Evolutionary conservation across 2,888 invertebrate species (phyloP).

Genomic region (Macrophya annulata): DNA sequence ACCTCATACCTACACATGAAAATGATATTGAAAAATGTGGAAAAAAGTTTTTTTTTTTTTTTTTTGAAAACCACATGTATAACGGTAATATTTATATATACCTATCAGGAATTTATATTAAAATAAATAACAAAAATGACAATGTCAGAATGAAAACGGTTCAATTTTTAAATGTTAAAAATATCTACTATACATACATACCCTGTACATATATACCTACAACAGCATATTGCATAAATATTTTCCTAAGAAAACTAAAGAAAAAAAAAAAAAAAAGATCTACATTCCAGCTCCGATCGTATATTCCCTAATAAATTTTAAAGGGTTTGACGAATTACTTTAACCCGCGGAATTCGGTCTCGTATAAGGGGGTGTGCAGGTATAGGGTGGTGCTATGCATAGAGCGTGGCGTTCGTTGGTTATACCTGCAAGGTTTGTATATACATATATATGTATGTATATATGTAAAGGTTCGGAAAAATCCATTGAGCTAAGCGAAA

Average conservation of each 20-base stretch:
- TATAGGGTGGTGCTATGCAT: too few relatives aligned
- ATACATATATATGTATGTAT: too few relatives aligned
- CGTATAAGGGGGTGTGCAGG: background rate
- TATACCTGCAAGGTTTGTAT: too few relatives aligned
- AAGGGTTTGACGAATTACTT: conserved; percentile 10
- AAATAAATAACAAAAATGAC: background rate
- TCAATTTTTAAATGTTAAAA: too few relatives aligned
- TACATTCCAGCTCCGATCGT: background rate
- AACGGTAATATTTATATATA: too few relatives aligned
- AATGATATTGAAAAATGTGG: background rate
- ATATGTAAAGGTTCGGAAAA: conserved; percentile 21
- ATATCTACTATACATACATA: background rate
- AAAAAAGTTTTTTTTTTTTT: too few relatives aligned
- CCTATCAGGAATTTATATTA: background rate
- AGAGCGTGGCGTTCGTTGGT: too few relatives aligned
- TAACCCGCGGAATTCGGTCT: background rate
- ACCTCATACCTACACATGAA: background rate
- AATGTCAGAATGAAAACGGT: too few relatives aligned
- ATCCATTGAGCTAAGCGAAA: conserved; percentile 51
- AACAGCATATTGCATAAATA: background rate
- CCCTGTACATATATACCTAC: background rate
- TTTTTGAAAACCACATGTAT: too few relatives aligned
- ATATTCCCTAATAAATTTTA: conserved; percentile 8
- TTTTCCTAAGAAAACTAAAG: background rate
- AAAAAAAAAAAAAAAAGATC: background rate